Conservation (phyloP, 1,140 invertebrate species). For the Scaptomyza graminum region DNA sequence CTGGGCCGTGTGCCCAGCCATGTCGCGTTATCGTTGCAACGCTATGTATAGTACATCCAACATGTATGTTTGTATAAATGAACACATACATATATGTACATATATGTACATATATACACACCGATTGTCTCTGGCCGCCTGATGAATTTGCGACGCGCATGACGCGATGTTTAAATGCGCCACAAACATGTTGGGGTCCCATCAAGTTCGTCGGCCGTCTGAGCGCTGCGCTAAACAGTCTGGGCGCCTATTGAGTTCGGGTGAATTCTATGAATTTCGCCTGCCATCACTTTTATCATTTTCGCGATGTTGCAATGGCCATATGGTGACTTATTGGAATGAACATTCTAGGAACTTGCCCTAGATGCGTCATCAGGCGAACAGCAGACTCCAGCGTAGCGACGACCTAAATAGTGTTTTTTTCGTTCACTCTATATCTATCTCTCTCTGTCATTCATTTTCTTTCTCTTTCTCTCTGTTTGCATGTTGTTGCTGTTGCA, state of each 20-base stretch:
- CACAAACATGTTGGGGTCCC: constrained; percentile 64
- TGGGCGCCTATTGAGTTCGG: constrained; percentile 75
- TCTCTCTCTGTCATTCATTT: constrained; percentile 4
- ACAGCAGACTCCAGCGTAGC: constrained; percentile 40
- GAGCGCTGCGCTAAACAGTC: constrained; percentile 3
- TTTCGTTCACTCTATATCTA: not conserved
- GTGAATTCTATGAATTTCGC: constrained; percentile 83
- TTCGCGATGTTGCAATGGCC: constrained; percentile 66
- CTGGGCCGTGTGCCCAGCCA: constrained; percentile 22
- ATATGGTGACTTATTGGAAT: constrained; percentile 72
- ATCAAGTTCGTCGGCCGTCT: constrained; percentile 17
- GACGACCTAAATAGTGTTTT: constrained; percentile 58
- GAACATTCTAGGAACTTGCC: constrained; percentile 84
- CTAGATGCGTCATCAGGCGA: constrained; percentile 75
- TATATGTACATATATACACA: too few species aligned
- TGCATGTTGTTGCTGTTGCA: constrained; percentile 7
- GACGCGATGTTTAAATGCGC: constrained; percentile 71
- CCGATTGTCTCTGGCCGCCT: constrained; percentile 51
- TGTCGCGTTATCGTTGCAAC: too few species aligned
- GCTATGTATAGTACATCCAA: too few species aligned
- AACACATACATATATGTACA: too few species aligned
- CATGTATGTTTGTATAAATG: too few species aligned
- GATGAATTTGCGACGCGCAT: constrained; percentile 75
- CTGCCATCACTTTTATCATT: constrained; percentile 52
- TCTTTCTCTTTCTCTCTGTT: not conserved